phyloP scores from a whole-genome alignment of 2,797 vertebrate genomes.

The Bucorvus abyssinicus region DNA sequence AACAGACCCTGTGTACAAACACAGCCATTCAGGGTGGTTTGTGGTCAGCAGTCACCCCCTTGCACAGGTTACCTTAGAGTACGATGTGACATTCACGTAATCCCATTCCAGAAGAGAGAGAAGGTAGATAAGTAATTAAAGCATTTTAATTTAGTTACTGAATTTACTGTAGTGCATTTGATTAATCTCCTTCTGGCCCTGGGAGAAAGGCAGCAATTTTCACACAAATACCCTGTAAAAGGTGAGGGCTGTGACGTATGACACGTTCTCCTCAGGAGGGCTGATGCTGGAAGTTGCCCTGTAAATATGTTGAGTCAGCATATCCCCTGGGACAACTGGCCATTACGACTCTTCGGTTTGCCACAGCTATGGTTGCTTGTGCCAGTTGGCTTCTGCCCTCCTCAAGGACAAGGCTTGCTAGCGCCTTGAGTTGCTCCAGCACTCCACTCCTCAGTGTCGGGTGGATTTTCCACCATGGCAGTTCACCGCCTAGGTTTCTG shows the following conservation, averaged over 20 bases:
- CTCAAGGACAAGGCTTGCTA: not conserved
- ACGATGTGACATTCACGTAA: too few relatives aligned
- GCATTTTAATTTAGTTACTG: too few relatives aligned
- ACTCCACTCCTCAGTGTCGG: not conserved
- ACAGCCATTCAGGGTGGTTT: not conserved
- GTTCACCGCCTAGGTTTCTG: not conserved
- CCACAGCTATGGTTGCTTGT: not conserved
- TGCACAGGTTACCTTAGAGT: not conserved
- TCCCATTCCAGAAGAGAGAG: not conserved
- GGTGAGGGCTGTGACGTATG: not conserved
- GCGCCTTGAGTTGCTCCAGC: not conserved
- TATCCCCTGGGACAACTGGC: not conserved
- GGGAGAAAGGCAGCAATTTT: not conserved
- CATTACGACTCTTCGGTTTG: not conserved
- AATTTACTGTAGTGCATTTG: not conserved
- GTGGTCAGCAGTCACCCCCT: not conserved
- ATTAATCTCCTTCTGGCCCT: not conserved
- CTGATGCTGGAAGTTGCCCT: not conserved
- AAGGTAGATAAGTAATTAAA: not conserved
- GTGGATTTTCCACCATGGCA: not conserved
- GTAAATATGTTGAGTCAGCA: not conserved
- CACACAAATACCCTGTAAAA: not conserved
- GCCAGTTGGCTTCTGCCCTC: slow-evolving; percentile 30
- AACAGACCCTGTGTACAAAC: not conserved
- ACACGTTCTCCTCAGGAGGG: not conserved